Base-by-base conservation (phyloP, 1,140 invertebrate species). In the Pogonus chalceus region DNA sequence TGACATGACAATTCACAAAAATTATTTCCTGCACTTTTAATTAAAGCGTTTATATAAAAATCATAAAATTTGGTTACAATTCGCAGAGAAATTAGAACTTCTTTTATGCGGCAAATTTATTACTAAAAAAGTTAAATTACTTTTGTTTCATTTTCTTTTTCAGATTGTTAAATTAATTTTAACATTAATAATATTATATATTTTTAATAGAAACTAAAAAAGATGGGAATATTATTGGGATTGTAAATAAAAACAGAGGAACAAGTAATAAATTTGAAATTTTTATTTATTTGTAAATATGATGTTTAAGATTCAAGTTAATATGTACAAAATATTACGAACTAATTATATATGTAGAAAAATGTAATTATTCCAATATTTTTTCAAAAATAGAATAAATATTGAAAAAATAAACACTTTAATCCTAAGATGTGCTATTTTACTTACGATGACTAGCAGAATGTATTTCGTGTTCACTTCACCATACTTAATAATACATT, bases 291-390 rank as follows among this genome's bases (percentile, higher is more conserved):
- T 48, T 56, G 54, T 56, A 56, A 49, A 56, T 43, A 43, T 43
- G 26, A 31, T 53, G 62, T 59, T 65, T 65, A 64, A 60, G 65
- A 60, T 63, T 60, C 59, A 62, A 67, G 59, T 63, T 57, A 60
- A 60, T 68, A 68, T 68, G 65, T 68, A 68, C 66, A 68, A 68
- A 68, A 66, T 57, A 61, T 58, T 62, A 60, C 62, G 9, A 43
- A 43, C 37, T 43, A 43, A 43, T 43, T 16, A 43, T 43, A 43
- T 43, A 43, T 43, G 18, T 43, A 43, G 18, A 43, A 43, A 43
- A 43, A 43, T 43, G 37, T 18, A 16, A 16, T 3, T 43, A 18
- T 43, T 43, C 18, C 37, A 43, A 16, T 43, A 43, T 43, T 43
- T 43, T 43, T 43, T 43, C 37, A 18, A 16, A 16, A 10, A 10